These are phyloP conservation scores for Anarrhichthys ocellatus DNA, from an alignment of 2,113 vertebrate species.

Conservation along the genomic window DNA sequence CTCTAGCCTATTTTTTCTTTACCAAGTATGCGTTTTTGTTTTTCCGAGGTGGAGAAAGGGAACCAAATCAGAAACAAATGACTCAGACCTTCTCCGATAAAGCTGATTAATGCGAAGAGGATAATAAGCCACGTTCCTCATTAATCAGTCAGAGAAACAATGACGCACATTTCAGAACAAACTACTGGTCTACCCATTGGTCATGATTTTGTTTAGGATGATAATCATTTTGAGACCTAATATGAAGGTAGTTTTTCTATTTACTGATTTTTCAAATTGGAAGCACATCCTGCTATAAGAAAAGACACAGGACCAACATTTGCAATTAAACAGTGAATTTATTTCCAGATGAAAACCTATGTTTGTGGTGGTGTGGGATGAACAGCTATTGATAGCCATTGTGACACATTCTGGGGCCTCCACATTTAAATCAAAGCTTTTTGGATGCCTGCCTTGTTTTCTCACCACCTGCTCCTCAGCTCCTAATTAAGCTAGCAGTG, in stretches of 20 bases:
- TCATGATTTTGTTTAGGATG: constrained; percentile 11
- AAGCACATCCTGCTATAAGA: background rate
- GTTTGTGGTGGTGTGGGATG: background rate
- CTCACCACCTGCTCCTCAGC: constrained; percentile 13
- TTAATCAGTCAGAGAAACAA: constrained; percentile 53
- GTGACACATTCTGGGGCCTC: background rate
- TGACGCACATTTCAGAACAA: constrained; percentile 3
- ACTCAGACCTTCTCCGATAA: constrained; percentile 40
- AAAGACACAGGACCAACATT: constrained; percentile 1
- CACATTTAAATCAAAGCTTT: constrained; percentile 9
- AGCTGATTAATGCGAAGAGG: constrained; percentile 29
- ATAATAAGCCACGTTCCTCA: constrained; percentile 27
- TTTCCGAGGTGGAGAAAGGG: background rate
- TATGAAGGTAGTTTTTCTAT: background rate
- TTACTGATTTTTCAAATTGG: background rate
- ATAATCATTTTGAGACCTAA: constrained; percentile 1
- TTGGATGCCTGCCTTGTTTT: constrained; percentile 11
- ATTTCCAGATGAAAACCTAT: constrained; percentile 31
- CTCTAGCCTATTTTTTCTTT: constrained; percentile 12
- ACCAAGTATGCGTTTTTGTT: background rate
- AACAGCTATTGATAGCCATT: background rate
- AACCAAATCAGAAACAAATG: constrained; percentile 48
- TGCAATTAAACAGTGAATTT: constrained; percentile 18
- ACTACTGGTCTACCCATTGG: background rate
- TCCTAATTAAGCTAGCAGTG: background rate